phyloP scores from a whole-genome alignment of 2,888 invertebrate genomes.

The Patella pellucida region DNA sequence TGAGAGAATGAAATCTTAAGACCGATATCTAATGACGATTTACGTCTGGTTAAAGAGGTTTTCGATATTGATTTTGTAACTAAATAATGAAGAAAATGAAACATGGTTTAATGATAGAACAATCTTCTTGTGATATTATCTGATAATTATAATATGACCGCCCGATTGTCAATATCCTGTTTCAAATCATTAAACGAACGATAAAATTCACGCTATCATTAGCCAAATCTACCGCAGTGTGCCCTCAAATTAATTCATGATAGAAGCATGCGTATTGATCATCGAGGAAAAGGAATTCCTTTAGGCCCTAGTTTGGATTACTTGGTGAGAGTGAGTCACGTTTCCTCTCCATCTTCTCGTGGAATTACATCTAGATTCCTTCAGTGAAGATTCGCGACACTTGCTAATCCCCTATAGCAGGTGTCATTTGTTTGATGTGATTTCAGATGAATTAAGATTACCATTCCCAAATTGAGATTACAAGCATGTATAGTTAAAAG shows the following conservation, averaged over 20 bases:
- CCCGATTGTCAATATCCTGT: background rate
- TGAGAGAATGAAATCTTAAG: no score
- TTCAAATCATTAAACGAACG: background rate
- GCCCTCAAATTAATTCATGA: background rate
- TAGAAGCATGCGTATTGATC: background rate
- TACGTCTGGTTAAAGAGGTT: no score
- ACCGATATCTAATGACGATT: no score
- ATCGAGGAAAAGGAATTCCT: background rate
- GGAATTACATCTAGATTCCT: background rate
- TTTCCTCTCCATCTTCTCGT: background rate
- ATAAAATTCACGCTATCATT: background rate
- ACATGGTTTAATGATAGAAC: background rate
- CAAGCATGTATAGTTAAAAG: no score
- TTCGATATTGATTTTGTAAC: no score
- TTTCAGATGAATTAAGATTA: no score
- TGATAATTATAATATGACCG: conserved; percentile 5
- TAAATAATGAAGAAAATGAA: no score
- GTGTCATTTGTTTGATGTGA: no score
- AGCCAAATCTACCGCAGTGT: background rate
- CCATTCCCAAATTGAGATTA: no score
- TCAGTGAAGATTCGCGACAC: no score
- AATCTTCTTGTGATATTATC: background rate
- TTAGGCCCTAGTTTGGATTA: background rate
- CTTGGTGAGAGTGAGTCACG: background rate
- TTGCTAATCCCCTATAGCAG: no score